phyloP scores from a whole-genome alignment of 2,888 invertebrate genomes.

The Euclidia mi region DNA sequence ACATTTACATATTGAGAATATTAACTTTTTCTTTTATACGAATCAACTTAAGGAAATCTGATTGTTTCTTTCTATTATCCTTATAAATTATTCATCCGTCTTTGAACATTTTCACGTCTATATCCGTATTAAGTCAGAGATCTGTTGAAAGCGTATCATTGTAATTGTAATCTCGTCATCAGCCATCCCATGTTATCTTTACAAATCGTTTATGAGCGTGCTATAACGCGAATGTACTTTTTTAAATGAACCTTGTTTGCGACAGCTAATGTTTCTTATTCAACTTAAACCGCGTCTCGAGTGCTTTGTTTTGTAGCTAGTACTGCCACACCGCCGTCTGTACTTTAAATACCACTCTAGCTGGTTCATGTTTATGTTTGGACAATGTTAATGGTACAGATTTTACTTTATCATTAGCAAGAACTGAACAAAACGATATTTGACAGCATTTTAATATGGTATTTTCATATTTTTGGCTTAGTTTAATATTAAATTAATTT shows the following conservation, averaged over 20 bases:
- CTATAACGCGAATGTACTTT: constrained; percentile 49
- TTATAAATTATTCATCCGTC: constrained; percentile 56
- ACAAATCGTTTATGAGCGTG: constrained; percentile 49
- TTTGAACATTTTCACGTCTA: constrained; percentile 48
- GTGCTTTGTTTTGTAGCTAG: constrained; percentile 8
- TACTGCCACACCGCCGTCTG: constrained; percentile 2
- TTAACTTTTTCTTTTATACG: constrained; percentile 32
- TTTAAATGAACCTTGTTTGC: constrained; percentile 30
- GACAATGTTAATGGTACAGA: too few species aligned
- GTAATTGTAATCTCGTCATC: constrained; percentile 44
- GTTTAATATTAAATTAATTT: too few species aligned
- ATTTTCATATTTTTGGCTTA: too few species aligned
- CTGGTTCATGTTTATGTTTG: too few species aligned
- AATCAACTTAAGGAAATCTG: constrained; percentile 42
- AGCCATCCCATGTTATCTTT: constrained; percentile 44
- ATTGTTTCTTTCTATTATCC: constrained; percentile 53
- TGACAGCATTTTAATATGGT: too few species aligned
- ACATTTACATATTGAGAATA: constrained; percentile 14
- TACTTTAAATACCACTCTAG: not conserved
- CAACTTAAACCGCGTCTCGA: constrained; percentile 23
- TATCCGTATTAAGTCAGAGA: constrained; percentile 44
- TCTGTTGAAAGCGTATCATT: constrained; percentile 45
- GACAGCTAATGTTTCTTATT: constrained; percentile 43
- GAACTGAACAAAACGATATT: too few species aligned
- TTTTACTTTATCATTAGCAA: too few species aligned